phyloP scores from a whole-genome alignment of 2,797 vertebrate genomes.

The Carduelis carduelis region DNA sequence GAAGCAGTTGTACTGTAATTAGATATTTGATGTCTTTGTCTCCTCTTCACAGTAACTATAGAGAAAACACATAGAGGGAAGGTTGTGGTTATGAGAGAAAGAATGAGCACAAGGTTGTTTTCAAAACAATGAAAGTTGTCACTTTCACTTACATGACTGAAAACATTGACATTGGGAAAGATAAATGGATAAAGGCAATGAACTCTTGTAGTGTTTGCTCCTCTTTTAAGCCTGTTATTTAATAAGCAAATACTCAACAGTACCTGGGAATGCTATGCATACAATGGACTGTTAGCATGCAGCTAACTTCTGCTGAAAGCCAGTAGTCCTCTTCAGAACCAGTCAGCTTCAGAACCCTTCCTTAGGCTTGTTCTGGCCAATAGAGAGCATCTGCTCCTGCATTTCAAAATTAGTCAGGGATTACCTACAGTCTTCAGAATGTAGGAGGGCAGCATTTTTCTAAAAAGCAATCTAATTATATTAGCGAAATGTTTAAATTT shows the following conservation, averaged over 20 bases:
- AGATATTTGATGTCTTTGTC: background rate
- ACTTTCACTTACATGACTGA: background rate
- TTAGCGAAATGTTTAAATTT: background rate
- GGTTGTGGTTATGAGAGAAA: background rate
- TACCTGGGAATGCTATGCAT: background rate
- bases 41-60: background rate
- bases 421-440: background rate
- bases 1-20: background rate
- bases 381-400: background rate
- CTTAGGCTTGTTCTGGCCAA: background rate
- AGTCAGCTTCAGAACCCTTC: background rate
- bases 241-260: background rate
- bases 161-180: background rate
- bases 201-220: background rate
- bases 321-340: background rate
- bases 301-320: background rate
- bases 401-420: background rate
- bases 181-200: background rate
- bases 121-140: background rate
- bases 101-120: background rate
- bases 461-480: fast-evolving
- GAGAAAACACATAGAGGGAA: background rate
- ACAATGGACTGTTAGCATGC: background rate
- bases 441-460: background rate
- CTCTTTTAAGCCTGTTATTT: background rate